phyloP scores from a whole-genome alignment of 2,113 vertebrate genomes.

The Phyllopteryx taeniolatus region DNA sequence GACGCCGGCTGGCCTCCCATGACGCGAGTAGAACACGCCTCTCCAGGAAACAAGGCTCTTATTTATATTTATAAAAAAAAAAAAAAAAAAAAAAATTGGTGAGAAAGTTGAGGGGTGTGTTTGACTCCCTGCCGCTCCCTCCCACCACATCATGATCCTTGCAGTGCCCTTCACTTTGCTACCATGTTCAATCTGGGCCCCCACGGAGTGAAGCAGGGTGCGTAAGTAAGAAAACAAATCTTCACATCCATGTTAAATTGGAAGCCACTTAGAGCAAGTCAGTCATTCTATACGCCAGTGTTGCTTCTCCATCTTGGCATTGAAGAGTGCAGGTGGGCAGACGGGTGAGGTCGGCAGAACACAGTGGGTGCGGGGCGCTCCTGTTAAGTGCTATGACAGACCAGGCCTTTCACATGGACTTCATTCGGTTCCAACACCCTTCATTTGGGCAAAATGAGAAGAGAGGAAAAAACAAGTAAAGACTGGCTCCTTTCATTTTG shows the following conservation, averaged over 20 bases:
- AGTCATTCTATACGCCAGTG: constrained; percentile 64
- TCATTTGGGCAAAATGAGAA: constrained; percentile 30
- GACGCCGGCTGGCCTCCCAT: constrained; percentile 41
- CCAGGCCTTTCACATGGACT: constrained; percentile 53
- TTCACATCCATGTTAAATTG: constrained; percentile 57
- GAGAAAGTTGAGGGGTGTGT: background rate
- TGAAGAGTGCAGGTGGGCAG: constrained; percentile 35
- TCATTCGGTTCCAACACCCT: constrained; percentile 47
- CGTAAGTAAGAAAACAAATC: background rate
- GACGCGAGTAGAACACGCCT: background rate
- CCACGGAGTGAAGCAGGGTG: constrained; percentile 44
- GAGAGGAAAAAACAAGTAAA: constrained; percentile 30
- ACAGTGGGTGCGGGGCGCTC: constrained; percentile 49
- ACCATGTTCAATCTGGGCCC: constrained; percentile 64
- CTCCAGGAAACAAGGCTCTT: constrained; percentile 1
- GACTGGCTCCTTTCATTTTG: constrained; percentile 68
- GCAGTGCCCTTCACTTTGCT: constrained; percentile 69
- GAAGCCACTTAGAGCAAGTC: constrained; percentile 61
- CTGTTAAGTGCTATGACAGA: constrained; percentile 75
- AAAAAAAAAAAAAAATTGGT: constrained; percentile 7
- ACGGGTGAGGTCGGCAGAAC: background rate
- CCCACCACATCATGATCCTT: constrained; percentile 20
- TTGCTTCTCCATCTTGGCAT: constrained; percentile 68
- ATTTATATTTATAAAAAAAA: background rate
- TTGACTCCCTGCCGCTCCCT: background rate